Evolutionary conservation across 2,113 vertebrate species (phyloP).

Genomic region (Balaenoptera acutorostrata): DNA sequence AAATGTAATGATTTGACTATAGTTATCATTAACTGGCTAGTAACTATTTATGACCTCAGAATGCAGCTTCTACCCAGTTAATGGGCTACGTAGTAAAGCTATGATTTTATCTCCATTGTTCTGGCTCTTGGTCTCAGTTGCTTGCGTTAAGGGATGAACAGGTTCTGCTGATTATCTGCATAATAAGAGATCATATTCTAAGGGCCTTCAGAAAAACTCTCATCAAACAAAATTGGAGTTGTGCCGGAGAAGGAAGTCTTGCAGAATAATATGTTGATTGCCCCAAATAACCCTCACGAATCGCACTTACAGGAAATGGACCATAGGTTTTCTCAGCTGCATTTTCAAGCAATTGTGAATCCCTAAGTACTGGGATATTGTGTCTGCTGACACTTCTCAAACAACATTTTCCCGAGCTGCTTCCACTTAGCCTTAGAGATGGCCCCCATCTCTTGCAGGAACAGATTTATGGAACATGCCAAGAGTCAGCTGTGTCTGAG

Average conservation of each 20-base stretch:
- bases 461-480: not conserved
- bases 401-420: not conserved
- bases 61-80: slow-evolving; percentile 45
- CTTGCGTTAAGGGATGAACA: slow-evolving; percentile 28
- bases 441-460: not conserved
- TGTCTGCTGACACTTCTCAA: slow-evolving; percentile 13
- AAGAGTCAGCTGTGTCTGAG: not conserved
- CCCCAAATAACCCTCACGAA: slow-evolving; percentile 19
- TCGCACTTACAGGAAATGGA: slow-evolving; percentile 27
- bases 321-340: not conserved
- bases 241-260: slow-evolving; percentile 32
- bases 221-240: slow-evolving; percentile 49
- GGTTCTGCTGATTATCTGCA: slow-evolving; percentile 55
- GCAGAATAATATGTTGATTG: slow-evolving; percentile 49
- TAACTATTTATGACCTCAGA: slow-evolving; percentile 63
- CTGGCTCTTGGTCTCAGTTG: slow-evolving; percentile 16
- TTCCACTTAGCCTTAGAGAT: not conserved
- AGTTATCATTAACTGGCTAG: slow-evolving; percentile 54
- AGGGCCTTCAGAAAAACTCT: slow-evolving; percentile 30
- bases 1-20: slow-evolving; percentile 47
- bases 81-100: not conserved
- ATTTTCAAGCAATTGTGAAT: slow-evolving; percentile 43
- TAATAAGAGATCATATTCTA: slow-evolving; percentile 49
- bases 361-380: not conserved
- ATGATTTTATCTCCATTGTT: slow-evolving; percentile 37